A percentile compares a stretch with the other conserved stretches of the same genome.
Evolutionary conservation across 2,797 vertebrate genomes (phyloP).

Genomic region (Hirundo rustica): DNA sequence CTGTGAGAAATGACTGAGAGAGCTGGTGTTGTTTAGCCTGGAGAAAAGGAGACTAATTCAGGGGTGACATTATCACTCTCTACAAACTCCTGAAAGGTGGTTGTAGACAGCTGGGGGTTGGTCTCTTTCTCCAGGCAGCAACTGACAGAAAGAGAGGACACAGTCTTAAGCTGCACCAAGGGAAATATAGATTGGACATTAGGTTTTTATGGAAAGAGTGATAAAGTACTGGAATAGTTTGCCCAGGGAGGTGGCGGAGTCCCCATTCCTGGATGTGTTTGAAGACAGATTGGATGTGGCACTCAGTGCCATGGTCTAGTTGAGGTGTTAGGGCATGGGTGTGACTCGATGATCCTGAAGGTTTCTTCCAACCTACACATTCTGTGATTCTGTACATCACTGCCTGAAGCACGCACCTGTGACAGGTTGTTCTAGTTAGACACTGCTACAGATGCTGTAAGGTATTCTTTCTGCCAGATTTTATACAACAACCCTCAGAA

Average conservation of each 20-base stretch:
- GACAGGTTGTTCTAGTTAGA: not conserved
- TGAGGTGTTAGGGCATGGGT: not conserved
- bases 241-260: not conserved
- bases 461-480: not conserved
- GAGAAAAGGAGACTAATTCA: not conserved
- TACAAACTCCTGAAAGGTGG: not conserved
- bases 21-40: not conserved
- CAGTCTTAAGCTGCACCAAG: rapidly evolving
- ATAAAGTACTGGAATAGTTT: not conserved
- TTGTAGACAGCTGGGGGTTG: rapidly evolving
- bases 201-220: not conserved
- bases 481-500: not conserved
- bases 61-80: too few relatives aligned
- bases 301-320: not conserved
- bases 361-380: not conserved
- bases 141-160: not conserved
- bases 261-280: not conserved
- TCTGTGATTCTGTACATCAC: not conserved
- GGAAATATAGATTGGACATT: not conserved
- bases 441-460: not conserved
- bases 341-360: not conserved
- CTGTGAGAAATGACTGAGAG: not conserved
- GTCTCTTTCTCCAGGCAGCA: not conserved
- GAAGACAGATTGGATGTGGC: not conserved
- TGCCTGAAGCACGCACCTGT: not conserved